Evolutionary conservation across 2,113 vertebrate genomes (phyloP), one percentile per base, ranked within the genome.

Genomic region (Engraulis encrasicolus): DNA sequence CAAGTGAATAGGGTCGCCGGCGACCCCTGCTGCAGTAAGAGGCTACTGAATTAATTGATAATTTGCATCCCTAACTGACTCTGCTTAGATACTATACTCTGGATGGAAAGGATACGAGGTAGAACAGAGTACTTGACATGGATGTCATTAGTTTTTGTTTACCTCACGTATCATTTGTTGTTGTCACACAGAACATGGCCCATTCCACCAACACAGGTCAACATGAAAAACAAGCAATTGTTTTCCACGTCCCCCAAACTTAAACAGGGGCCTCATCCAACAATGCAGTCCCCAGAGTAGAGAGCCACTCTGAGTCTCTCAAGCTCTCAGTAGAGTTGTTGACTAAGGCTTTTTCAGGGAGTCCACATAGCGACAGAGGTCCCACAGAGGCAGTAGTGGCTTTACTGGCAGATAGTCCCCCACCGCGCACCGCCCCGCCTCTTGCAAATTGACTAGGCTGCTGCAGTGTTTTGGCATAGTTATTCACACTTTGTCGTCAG

Each of bases 211-310:
- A 74, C 66, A 1, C 27, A 15, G 31, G 66, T 74, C 66, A 74
- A 9, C 27, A 31, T 27, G 12, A 27, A 34, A 34, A 74, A 45
- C 9, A 74, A 36, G 27, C 31, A 74, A 34, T 36, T 0, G 66
- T 34, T 15, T 74, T 11, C 40, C 40, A 45, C 40, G 40, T 45
- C 17, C 66, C 27, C 31, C 66, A 74, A 36, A 74, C 66, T 74
- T 36, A 74, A 17, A 74, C 66, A 15, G 66, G 66, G 66, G 66
- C 66, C 66, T 36, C 66, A 74, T 34, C 66, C 11, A 74, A 74
- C 66, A 74, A 74, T 17, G 66, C 66, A 34, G 27, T 31, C 2
- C 66, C 66, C 66, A 74, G 14, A 74, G 66, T 23, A 74, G 66
- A n/a, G n/a, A n/a, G n/a, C n/a, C n/a, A 3, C n/a, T 27, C 23